phyloP scores from a whole-genome alignment of 2,888 invertebrate species.

The Metalampra italica region DNA sequence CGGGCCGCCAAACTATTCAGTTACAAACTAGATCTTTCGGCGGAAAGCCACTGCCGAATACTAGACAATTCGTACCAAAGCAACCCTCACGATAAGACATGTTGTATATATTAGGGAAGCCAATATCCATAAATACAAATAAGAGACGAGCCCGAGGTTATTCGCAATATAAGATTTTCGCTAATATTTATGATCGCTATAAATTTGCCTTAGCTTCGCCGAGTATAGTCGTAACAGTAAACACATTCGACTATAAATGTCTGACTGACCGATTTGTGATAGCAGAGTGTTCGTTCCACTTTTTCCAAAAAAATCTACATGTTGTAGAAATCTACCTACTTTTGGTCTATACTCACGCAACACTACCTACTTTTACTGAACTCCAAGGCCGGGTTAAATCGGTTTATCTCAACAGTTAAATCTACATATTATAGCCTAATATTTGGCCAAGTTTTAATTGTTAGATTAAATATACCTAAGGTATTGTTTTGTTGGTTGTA shows the following conservation, averaged over 20 bases:
- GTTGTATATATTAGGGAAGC: neutral
- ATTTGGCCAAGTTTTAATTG: neutral
- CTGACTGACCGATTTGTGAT: neutral
- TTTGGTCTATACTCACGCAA: constrained; percentile 7
- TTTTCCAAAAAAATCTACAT: neutral
- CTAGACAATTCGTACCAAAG: constrained; percentile 17
- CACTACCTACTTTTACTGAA: neutral
- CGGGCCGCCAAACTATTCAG: constrained; percentile 50
- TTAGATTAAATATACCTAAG: too few species aligned
- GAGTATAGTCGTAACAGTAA: neutral
- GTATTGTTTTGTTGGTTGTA: too few species aligned
- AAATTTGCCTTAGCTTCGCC: neutral
- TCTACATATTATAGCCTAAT: neutral
- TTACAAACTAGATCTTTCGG: constrained; percentile 43
- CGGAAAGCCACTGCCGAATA: constrained; percentile 22
- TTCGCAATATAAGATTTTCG: neutral
- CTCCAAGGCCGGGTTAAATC: neutral
- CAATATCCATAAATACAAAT: neutral
- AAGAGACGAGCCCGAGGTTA: constrained; percentile 1
- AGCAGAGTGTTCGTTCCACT: neutral
- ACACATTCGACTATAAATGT: neutral
- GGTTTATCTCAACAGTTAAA: constrained; percentile 7
- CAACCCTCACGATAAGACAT: constrained; percentile 9
- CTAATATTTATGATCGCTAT: constrained; percentile 2
- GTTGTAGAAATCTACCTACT: constrained; percentile 2